Evolutionary conservation across 2,113 vertebrate species (phyloP), one percentile per base, ranked within the genome.

Genomic region (Paradoxurus hermaphroditus): DNA sequence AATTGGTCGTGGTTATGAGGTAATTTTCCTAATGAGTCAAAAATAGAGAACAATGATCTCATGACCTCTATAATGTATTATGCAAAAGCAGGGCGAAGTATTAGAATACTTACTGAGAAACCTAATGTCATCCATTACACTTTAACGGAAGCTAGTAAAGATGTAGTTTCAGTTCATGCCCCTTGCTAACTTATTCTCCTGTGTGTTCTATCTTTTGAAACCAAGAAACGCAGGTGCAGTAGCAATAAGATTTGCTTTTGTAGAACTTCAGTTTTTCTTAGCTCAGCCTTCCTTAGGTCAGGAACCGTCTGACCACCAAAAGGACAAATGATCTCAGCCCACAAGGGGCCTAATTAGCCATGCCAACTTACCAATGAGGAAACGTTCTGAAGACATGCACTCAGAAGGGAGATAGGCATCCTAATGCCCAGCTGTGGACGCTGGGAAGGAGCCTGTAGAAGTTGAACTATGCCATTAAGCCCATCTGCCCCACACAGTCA

Each of bases 301-400:
- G 62, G 59, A 96, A 84, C 8, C 13, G 86, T 92, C 72, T 79
- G 65, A 56, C 68, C 62, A 90, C 25, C 21, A 59, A 49, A 93
- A 96, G 81, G 56, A 85, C 63, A 72, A 95, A 81, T 78, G 72
- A 75, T 62, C 15, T 94, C 31, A 87, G 23, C 31, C 46, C 95
- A 41, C 53, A 77, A n/a, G 81, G 88, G 93, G 39, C 78, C 82
- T 97, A 88, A 90, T 95, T 91, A 95, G 44, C 31, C 79, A 51
- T 19, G 84, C 11, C 68, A 86, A 91, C 67, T 82, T 62, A 84
- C 23, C 23, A 67, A 1, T 46, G 53, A 49, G 39, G 5, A 84
- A 51, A 53, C 41, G 1, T 67, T 62, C 23, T 31, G 29, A 91
- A 68, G 65, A 44, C 19, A n/a, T 2, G 23, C 1, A 41, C 59